Base-by-base conservation (phyloP, 2,888 invertebrate species). In the Actias luna region DNA sequence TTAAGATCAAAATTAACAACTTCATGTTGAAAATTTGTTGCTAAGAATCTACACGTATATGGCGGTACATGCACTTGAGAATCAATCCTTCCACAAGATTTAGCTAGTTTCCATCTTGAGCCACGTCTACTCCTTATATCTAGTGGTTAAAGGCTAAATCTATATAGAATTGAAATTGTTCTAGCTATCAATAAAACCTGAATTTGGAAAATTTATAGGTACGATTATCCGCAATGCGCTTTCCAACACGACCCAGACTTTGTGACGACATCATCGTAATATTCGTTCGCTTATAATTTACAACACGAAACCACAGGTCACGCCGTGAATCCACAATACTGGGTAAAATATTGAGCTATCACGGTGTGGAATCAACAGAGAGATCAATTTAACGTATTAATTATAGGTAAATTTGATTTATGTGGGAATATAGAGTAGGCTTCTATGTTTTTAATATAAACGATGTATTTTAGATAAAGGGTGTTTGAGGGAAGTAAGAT, bases 141-240 rank as follows among this genome's bases (percentile, higher is more conserved):
- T 35, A 35, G 35, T 5, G 2, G 2, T 35, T 8, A 5, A 8
- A 35, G 1, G 1, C 2, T 2, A 35, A 39, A 16, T 39, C 8
- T 33, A 33, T 7, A 33, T 7, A 42, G 2, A n/a, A 16, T 16
- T 42, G n/a, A 16, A 42, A 42, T 18, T 22, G 22, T 22, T 46
- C n/a, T n/a, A 12, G 3, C 12, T 46, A 10, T 46, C 8, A 0
- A 46, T 22, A 25, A 10, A 46, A 46, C 8, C 2, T 10, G 22
- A 22, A 22, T 12, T 46, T 46, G 22, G 10, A 22, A 10, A 46
- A 46, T 29, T 7, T 29, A 5, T 55, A 27, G 8, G 35, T 27
- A 29, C 52, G 35, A 22, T 22, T 27, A 46, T 61, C 71, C 72
- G 72, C 78, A 79, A 61, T 79, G 78, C 78, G 78, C 77, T 76